Base-by-base conservation (phyloP, 2,113 vertebrate species). In the Plestiodon gilberti region DNA sequence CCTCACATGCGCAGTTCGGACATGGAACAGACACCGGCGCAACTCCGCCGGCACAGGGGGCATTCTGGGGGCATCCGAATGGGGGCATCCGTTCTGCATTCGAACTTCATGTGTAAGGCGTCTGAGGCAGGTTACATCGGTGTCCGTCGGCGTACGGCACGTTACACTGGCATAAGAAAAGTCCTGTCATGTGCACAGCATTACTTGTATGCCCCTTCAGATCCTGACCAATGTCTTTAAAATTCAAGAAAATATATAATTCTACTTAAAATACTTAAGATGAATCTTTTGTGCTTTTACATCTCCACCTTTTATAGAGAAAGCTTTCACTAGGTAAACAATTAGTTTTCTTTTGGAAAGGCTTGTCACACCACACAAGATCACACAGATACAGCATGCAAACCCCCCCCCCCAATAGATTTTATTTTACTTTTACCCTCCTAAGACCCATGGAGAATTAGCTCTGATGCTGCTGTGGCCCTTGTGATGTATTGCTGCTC, bases 401-500 rank as follows among this genome's bases (percentile, higher is more conserved):
- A 91, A 88, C 84, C 88, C 87, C 88, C 89, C 40, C 84, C 88
- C 87, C 88, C 89, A 88, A 83, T 4, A 6, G 43, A 71, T 92
- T 93, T 94, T 83, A 83, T 88, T 93, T 92, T 93, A 88, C 85
- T 88, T 93, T 92, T 93, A 88, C 92, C 87, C 78, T 85, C 9
- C 86, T 89, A 48, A 83, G 89, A 89, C 85, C 86, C 80, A 90
- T 5, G 20, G 91, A 94, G 91, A 93, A 94, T 95, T 93, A 90
- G 92, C 87, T 65, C 70, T 87, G 88, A 90, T 90, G 79, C 91
- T 90, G 90, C 93, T 81, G 78, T 86, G 90, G 85, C 89, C 61
- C 88, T 88, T 93, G 88, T 94, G 91, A 94, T 94, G 89, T 92
- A 92, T 86, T 92, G 94, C 93, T 92, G 91, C 91, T 95, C 94